These are phyloP conservation scores for Cephus pygmeus DNA, from an alignment of 2,888 invertebrate species.

Conservation along the genomic window DNA sequence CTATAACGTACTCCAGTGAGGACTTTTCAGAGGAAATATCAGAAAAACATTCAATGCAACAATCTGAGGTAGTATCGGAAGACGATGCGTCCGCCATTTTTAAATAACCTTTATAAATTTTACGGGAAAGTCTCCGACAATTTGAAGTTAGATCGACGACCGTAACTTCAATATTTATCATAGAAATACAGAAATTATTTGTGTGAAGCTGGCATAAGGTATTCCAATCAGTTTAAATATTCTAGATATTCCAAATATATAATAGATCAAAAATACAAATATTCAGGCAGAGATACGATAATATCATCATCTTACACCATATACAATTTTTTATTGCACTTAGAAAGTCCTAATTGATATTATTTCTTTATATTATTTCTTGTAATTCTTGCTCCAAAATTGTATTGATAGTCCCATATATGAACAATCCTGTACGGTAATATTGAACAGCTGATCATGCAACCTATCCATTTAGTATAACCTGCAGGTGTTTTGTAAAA, in stretches of 20 bases:
- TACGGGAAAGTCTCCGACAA: slow-evolving; percentile 5
- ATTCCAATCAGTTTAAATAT: neutral
- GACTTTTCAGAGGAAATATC: slow-evolving; percentile 60
- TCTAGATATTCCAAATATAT: neutral
- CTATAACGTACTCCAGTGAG: slow-evolving; percentile 52
- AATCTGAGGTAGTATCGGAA: slow-evolving; percentile 65
- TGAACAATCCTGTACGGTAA: neutral
- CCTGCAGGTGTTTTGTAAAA: neutral
- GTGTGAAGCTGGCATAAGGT: neutral
- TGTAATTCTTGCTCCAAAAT: neutral
- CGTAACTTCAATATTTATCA: neutral
- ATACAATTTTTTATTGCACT: neutral
- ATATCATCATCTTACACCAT: neutral
- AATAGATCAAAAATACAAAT: neutral
- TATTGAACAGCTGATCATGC: neutral
- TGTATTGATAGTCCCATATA: neutral
- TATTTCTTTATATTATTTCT: neutral
- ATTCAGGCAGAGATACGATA: neutral
- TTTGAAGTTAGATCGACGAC: neutral
- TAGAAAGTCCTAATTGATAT: neutral
- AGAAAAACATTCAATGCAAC: slow-evolving; percentile 61
- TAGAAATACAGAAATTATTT: neutral
- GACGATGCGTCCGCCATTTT: slow-evolving; percentile 66
- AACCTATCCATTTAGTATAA: neutral
- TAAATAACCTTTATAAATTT: slow-evolving; percentile 57